Base-by-base conservation (phyloP, 2,113 vertebrate genomes). In the Sminthopsis crassicaudata region DNA sequence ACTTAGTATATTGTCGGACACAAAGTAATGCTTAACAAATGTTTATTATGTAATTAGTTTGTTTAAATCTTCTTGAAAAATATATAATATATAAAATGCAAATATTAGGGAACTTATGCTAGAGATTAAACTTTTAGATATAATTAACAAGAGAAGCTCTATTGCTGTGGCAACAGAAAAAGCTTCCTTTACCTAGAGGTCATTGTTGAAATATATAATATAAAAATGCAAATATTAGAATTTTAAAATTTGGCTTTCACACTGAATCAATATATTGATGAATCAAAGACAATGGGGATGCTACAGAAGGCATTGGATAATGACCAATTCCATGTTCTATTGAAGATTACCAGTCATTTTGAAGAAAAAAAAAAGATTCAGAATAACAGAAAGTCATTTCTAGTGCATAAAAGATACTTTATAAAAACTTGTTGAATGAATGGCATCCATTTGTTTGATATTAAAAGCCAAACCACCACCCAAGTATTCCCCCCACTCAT, bases 391-490 rank as follows among this genome's bases (percentile, higher is more conserved):
- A 25, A 23, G 30, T 67, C 27, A 67, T 11, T 67, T 36, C 57
- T 67, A 67, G 67, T 76, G 16, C n/a, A 42, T 76, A 76, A 36
- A 76, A 19, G 16, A n/a, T 76, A n/a, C 12, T n/a, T 76, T 19
- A 76, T 76, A 76, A 22, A 42, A 42, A 42, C 36, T 76, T 76
- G 4, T 22, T 42, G 67, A 42, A 76, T 42, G 67, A 42, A 76
- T 76, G n/a, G 54, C 12, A 36, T 48, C 91, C 84, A 24, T 57
- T 91, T 94, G 30, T 95, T 93, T 50, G 84, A 92, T 89, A 26
- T 95, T 46, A 97, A 90, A 95, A 95, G 94, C 9, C 27, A 93
- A 96, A 92, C 96, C 97, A 95, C 48, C 23, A 95, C 53, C 93
- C 89, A 96, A 96, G 92, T 94, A 90, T 57, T 19, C 57, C 10